A percentile compares a stretch with the other conserved stretches of the same genome.
phyloP scores from a whole-genome alignment of 2,797 vertebrate species.

The Sebastes diploproa region DNA sequence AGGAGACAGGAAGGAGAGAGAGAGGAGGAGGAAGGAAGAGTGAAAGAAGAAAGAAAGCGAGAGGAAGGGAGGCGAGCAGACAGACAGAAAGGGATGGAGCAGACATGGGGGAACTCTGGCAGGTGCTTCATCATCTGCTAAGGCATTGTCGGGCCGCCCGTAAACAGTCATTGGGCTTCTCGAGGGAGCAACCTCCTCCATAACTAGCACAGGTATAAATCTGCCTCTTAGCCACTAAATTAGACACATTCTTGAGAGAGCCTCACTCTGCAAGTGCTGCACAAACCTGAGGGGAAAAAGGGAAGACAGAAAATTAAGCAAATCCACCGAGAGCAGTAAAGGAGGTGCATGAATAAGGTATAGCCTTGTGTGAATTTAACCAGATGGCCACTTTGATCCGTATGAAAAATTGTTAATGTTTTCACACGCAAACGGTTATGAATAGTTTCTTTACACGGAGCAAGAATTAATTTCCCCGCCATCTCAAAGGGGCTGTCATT shows the following conservation, averaged over 20 bases:
- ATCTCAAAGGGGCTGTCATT: conserved; percentile 67
- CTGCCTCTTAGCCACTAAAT: conserved; percentile 87
- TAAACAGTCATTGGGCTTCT: conserved; percentile 86
- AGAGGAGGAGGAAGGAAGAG: conserved; percentile 42
- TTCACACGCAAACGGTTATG: conserved; percentile 62
- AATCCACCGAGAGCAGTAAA: conserved; percentile 62
- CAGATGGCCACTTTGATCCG: conserved; percentile 72
- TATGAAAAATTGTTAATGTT: conserved; percentile 60
- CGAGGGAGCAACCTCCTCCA: conserved; percentile 85
- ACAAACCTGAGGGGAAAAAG: conserved; percentile 62
- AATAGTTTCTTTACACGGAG: conserved; percentile 69
- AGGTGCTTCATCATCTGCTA: conserved; percentile 85
- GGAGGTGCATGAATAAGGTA: conserved; percentile 54
- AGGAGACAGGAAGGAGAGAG: conserved; percentile 48
- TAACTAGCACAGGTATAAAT: conserved; percentile 90
- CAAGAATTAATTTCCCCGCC: conserved; percentile 60
- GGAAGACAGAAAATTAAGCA: conserved; percentile 59
- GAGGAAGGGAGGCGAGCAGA: conserved; percentile 57
- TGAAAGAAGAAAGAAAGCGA: conserved; percentile 48
- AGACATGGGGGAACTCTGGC: conserved; percentile 74
- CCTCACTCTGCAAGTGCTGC: conserved; percentile 70
- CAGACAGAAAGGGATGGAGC: conserved; percentile 69
- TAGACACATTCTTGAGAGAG: conserved; percentile 79
- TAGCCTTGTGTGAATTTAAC: conserved; percentile 62
- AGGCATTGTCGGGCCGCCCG: conserved; percentile 80